Evolutionary conservation across 1,140 invertebrate genomes (phyloP), one percentile per base, ranked within the genome.

Genomic region (Rhopalosiphum maidis): DNA sequence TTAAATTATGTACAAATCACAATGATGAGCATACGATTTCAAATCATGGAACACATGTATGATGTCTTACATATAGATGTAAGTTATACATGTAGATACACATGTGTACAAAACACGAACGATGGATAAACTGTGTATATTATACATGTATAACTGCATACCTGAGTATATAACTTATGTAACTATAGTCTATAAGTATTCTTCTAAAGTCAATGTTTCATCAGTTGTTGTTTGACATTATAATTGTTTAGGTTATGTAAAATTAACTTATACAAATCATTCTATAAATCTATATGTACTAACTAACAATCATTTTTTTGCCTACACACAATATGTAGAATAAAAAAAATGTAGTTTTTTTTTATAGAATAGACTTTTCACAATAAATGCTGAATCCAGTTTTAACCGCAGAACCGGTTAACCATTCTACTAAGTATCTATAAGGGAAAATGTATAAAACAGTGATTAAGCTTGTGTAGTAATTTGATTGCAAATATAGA

Each of bases 401-500:
- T 77, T 77, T 77, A 15, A 77, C 30, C 60, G 30, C 60, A 77
- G n/a, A 77, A 77, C 30, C 60, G 60, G 60, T 77, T 77, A n/a
- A n/a, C 15, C 60, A 35, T n/a, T n/a, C 30, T 18, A 77, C 21
- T 51, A n/a, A 77, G 60, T 77, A 68, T 68, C 30, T n/a, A n/a
- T 68, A 77, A 77, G 60, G 60, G 30, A 18, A 77, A n/a, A 77
- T 77, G 5, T 77, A 77, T 77, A 77, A 18, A n/a, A 77, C n/a
- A n/a, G 60, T 77, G 60, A 18, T 68, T 68, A 77, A 77, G 60
- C 60, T 68, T n/a, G 30, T 30, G 55, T 30, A 68, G 60, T 77
- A 77, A 77, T 77, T 35, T n/a, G n/a, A 77, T 77, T n/a, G 60
- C 30, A 77, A 77, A 77, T 77, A 77, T 77, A 77, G 60, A 77